Evolutionary conservation across 2,113 vertebrate genomes (phyloP).

Genomic region (Cyprinodon tularosa): DNA sequence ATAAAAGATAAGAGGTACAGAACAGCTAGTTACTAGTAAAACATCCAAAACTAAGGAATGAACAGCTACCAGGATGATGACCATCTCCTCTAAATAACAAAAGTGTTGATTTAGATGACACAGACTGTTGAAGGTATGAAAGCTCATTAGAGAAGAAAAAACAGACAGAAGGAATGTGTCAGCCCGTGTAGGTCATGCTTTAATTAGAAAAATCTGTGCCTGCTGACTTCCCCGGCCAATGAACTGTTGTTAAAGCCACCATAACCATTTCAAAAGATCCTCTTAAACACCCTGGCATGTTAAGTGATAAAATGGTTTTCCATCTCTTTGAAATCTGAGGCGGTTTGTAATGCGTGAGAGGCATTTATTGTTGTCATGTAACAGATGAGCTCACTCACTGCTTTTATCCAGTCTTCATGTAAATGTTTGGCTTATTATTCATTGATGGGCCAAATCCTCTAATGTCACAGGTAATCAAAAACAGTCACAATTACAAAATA

Average conservation of each 20-base stretch:
- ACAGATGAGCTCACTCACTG: constrained; percentile 55
- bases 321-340: constrained; percentile 58
- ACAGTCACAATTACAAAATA: constrained; percentile 22
- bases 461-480: constrained; percentile 56
- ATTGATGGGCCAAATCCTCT: constrained; percentile 44
- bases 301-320: constrained; percentile 63
- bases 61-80: constrained; percentile 8
- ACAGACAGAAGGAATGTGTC: constrained; percentile 65
- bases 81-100: constrained; percentile 2
- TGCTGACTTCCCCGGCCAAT: constrained; percentile 60
- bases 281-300: constrained; percentile 49
- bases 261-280: constrained; percentile 56
- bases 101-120: constrained; percentile 19
- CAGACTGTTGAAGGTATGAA: constrained; percentile 31
- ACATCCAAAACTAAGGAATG: constrained; percentile 15
- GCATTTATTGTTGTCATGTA: constrained; percentile 1
- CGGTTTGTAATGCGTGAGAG: background rate
- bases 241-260: constrained; percentile 51
- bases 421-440: constrained; percentile 55
- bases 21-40: constrained; percentile 22
- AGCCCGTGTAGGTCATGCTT: constrained; percentile 50
- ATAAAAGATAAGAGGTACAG: constrained; percentile 26
- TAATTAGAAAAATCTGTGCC: constrained; percentile 74
- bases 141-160: constrained; percentile 29
- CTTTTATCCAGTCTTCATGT: constrained; percentile 44